Evolutionary conservation across 2,888 invertebrate species (phyloP).

Genomic region (Diadromus collaris): DNA sequence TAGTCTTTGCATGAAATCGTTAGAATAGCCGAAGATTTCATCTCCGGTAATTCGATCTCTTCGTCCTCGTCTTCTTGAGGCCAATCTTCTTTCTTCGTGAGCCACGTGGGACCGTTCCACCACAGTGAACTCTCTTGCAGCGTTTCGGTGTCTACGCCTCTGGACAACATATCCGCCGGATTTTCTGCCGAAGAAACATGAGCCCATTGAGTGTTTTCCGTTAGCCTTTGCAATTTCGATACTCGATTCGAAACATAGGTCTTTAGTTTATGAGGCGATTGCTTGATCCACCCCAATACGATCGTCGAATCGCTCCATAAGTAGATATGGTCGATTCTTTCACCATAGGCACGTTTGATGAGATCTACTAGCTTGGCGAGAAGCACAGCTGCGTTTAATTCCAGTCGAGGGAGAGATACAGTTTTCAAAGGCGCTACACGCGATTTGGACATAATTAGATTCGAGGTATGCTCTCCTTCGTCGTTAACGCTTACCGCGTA

Average conservation of each 20-base stretch:
- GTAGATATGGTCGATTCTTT: slow-evolving; percentile 23
- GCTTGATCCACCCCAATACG: slow-evolving; percentile 57
- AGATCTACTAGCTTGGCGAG: slow-evolving; percentile 25
- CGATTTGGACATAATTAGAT: no score
- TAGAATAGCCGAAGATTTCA: slow-evolving; percentile 4
- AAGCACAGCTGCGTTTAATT: slow-evolving; percentile 46
- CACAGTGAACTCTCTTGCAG: slow-evolving; percentile 24
- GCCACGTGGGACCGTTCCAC: slow-evolving; percentile 56
- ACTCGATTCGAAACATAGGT: slow-evolving; percentile 54
- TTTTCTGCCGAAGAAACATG: slow-evolving; percentile 47
- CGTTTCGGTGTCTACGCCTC: slow-evolving; percentile 14
- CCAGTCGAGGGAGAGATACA: slow-evolving; percentile 32
- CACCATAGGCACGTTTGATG: slow-evolving; percentile 20
- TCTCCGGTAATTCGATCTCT: slow-evolving; percentile 16
- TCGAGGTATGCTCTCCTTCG: no score
- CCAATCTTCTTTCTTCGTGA: slow-evolving; percentile 19
- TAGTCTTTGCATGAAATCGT: neutral
- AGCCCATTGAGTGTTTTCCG: slow-evolving; percentile 23
- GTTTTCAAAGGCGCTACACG: slow-evolving; percentile 9
- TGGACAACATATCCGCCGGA: slow-evolving; percentile 53
- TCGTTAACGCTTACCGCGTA: no score
- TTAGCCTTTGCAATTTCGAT: slow-evolving; percentile 41
- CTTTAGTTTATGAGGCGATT: slow-evolving; percentile 44
- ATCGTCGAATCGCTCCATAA: slow-evolving; percentile 62
- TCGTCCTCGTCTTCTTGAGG: neutral